Evolutionary conservation across 2,113 vertebrate genomes (phyloP).

Genomic region (Anas platyrhynchos): DNA sequence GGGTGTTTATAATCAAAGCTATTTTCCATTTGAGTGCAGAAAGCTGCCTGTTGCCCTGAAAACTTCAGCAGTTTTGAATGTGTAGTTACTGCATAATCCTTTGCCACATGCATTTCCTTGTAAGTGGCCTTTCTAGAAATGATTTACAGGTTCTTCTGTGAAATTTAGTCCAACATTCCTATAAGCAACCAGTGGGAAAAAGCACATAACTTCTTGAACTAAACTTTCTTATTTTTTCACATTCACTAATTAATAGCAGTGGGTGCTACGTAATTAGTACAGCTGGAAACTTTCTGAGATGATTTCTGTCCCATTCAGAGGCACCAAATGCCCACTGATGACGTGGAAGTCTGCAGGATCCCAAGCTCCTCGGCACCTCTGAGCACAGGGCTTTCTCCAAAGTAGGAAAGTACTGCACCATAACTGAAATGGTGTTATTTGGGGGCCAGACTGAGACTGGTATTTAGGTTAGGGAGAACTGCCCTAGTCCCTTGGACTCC

Average conservation of each 20-base stretch:
- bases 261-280: not conserved
- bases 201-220: not conserved
- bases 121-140: constrained; percentile 33
- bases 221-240: not conserved
- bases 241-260: constrained; percentile 4
- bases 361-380: not conserved
- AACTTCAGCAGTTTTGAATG: not conserved
- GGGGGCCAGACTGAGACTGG: not conserved
- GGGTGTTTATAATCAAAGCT: not conserved
- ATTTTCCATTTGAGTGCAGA: not conserved
- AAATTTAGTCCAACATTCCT: constrained; percentile 11
- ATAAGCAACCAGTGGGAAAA: not conserved
- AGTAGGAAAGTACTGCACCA: not conserved
- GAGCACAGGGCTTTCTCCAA: not conserved
- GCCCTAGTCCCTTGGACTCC: not conserved
- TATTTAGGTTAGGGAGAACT: not conserved
- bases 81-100: not conserved
- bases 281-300: not conserved
- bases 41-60: constrained; percentile 4
- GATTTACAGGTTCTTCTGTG: constrained; percentile 42
- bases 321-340: not conserved
- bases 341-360: not conserved
- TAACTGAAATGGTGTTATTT: not conserved
- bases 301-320: not conserved
- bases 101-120: not conserved